Conservation (phyloP, 2,888 invertebrate species). For the Drosophila dives region DNA sequence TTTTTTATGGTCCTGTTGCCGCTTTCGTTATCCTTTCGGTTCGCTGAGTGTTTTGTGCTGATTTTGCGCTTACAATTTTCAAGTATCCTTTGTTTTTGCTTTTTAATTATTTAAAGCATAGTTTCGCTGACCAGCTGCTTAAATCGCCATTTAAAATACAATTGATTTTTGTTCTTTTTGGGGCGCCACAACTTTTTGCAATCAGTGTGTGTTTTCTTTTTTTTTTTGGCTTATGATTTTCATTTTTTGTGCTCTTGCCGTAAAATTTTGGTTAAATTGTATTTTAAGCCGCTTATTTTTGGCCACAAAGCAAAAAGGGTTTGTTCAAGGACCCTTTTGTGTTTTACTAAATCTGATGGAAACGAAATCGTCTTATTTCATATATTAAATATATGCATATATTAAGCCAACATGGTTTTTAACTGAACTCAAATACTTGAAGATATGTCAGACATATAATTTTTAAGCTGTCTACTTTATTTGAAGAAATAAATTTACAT, state of each 20-base stretch:
- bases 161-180: constrained; percentile 6
- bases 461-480: not conserved
- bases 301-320: constrained; percentile 9
- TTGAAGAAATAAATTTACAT: not conserved
- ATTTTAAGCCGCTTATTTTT: constrained; percentile 48
- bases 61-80: constrained; percentile 69
- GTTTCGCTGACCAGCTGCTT: constrained; percentile 29
- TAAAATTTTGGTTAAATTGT: constrained; percentile 33
- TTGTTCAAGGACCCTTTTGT: constrained; percentile 15
- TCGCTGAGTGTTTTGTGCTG: constrained; percentile 68
- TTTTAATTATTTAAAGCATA: constrained; percentile 63
- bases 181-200: not conserved
- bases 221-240: not conserved
- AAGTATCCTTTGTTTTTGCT: constrained; percentile 57
- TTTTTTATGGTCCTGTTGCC: constrained; percentile 9
- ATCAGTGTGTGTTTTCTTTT: constrained; percentile 17
- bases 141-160: constrained; percentile 22
- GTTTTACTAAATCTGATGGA: not conserved
- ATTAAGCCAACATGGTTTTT: not conserved
- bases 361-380: not conserved
- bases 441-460: no score
- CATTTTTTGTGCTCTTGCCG: not conserved
- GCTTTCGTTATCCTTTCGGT: constrained; percentile 61
- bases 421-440: not conserved
- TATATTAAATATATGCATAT: not conserved